phyloP scores from a whole-genome alignment of 2,888 invertebrate species.

The Brachyopa scutellaris region DNA sequence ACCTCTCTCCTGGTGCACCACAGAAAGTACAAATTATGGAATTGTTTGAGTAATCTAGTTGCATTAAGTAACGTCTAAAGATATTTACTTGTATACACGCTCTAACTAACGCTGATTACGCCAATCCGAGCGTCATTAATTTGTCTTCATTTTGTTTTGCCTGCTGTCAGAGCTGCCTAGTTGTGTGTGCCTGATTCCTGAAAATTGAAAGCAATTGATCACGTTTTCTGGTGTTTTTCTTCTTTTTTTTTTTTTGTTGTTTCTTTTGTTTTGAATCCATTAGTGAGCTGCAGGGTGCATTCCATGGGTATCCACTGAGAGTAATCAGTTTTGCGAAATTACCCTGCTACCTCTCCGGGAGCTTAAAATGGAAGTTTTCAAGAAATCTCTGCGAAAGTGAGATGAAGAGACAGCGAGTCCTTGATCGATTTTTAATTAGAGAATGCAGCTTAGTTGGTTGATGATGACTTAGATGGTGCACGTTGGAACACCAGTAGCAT shows the following conservation, averaged over 20 bases:
- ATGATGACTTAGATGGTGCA: constrained; percentile 5
- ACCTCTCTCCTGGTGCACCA: not conserved
- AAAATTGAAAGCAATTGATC: constrained; percentile 72
- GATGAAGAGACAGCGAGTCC: not conserved
- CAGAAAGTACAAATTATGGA: constrained; percentile 51
- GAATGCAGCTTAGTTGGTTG: constrained; percentile 16
- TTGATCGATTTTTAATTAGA: constrained; percentile 66
- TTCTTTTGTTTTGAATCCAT: constrained; percentile 47
- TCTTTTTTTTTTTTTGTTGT: constrained; percentile 3
- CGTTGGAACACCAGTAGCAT: constrained; percentile 25
- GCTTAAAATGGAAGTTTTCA: not conserved
- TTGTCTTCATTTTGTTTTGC: constrained; percentile 64
- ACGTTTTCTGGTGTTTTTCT: constrained; percentile 47
- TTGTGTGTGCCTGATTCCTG: constrained; percentile 47
- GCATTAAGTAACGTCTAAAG: constrained; percentile 59
- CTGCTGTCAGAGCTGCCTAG: constrained; percentile 21
- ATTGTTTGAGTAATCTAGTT: constrained; percentile 63
- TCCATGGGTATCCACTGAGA: constrained; percentile 34
- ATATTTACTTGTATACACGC: constrained; percentile 57
- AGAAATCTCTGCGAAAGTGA: not conserved
- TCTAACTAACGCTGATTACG: constrained; percentile 67
- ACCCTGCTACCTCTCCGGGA: not conserved
- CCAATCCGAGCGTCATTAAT: constrained; percentile 66
- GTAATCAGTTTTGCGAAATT: constrained; percentile 51
- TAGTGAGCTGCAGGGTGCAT: constrained; percentile 58